These are phyloP conservation scores for Tigriopus californicus DNA, from an alignment of 2,888 invertebrate genomes.

Conservation along the genomic window DNA sequence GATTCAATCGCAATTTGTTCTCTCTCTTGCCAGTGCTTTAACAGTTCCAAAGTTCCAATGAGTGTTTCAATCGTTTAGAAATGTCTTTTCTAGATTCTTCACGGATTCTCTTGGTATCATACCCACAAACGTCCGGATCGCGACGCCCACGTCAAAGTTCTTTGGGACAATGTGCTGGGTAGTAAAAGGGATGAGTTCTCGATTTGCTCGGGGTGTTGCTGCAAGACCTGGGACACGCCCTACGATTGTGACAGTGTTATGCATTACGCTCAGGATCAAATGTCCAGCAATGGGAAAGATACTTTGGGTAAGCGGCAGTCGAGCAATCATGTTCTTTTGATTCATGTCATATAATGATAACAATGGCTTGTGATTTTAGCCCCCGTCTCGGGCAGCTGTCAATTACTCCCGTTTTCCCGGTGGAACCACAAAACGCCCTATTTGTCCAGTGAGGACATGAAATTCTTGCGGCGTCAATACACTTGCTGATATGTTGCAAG, in stretches of 20 bases:
- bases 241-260: not conserved
- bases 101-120: slow-evolving; percentile 33
- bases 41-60: not conserved
- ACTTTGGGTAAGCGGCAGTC: not conserved
- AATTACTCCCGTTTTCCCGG: too few species aligned
- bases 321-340: too few species aligned
- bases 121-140: slow-evolving; percentile 33
- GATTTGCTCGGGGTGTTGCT: not conserved
- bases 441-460: too few species aligned
- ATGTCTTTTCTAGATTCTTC: slow-evolving; percentile 27
- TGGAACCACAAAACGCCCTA: too few species aligned
- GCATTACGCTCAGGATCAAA: not conserved
- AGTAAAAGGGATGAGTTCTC: slow-evolving; percentile 25
- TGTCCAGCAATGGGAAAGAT: not conserved
- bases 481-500: too few species aligned
- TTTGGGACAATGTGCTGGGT: slow-evolving; percentile 24
- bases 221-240: not conserved
- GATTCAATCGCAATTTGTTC: too few species aligned
- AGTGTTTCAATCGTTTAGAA: too few species aligned
- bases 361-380: too few species aligned
- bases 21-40: too few species aligned
- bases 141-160: slow-evolving; percentile 28
- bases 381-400: too few species aligned
- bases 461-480: too few species aligned
- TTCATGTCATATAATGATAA: too few species aligned